Evolutionary conservation across 2,797 vertebrate genomes (phyloP), one percentile per base, ranked within the genome.

Genomic region (Sternotherus odoratus): DNA sequence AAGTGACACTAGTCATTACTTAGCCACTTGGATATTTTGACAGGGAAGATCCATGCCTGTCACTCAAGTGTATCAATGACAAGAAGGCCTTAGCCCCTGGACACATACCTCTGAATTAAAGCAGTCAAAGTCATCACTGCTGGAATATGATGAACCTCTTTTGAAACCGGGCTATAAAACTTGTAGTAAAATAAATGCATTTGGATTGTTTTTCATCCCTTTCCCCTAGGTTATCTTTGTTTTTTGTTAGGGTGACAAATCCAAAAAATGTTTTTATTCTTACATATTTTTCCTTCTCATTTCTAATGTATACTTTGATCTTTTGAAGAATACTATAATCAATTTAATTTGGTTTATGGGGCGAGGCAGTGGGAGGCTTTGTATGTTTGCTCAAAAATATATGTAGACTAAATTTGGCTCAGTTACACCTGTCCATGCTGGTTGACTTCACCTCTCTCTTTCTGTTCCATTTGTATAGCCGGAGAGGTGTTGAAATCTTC

Each of bases 31-130:
- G 97, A 96, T 98, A 98, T 98, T 98, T 98, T 98, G 98, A 99
- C 98, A 98, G 97, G 93, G 95, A 97, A 97, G 98, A 98, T 98
- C 98, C 98, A 97, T 97, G 97, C 95, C 97, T 99, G 98, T 98
- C 98, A 98, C 98, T 99, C 98, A 99, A 98, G 98, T 99, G 98
- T 98, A 98, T 98, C 98, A 98, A 91, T 97, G 98, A 98, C 98
- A 98, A 98, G 97, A 93, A 89, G 96, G 98, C 97, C 98, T 98
- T 97, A 98, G 97, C 95, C 94, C 97, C 96, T 96, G 97, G 97
- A 96, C 97, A 95, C 97, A 54, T 97, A 97, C 93, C 51, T 98
- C 98, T 98, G 98, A 98, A 99, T 99, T 99, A 98, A 98, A 98
- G 98, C 96, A 98, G 98, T 98, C 98, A 97, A 97, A 98, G 98